Evolutionary conservation across 1,140 invertebrate species (phyloP), one percentile per base, ranked within the genome.

Genomic region (Spodoptera frugiperda): DNA sequence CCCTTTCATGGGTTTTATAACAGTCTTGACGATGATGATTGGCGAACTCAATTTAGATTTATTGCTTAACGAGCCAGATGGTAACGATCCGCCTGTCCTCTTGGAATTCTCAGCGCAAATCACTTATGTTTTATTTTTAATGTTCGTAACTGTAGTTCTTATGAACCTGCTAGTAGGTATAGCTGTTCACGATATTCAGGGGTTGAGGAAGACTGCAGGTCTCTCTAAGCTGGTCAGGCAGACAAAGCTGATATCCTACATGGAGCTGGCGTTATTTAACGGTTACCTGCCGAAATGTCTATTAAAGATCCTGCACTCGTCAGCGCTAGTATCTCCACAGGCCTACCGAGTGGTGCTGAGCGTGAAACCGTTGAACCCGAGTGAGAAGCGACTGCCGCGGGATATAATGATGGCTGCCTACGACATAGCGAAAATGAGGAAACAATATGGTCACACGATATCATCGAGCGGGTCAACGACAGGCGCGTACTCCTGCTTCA

Each of bases 21-120:
- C 97, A 5, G 97, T 98, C 0, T 88, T 98, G 51, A 97, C 97
- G 0, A 98, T 98, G 97, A 98, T 98, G 97, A 98, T 97, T 2
- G 97, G 98, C 0, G 98, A 98, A 79, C 80, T 96, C 10, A 96
- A 96, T 82, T 95, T 96, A 72, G 95, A 96, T 78, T 95, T 95
- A 44, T 84, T 96, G 3, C 95, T 96, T n/a, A 95, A 95, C 67
- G 95, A 95, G 73, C 91, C 95, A 5, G 92, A 87, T 21, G 77
- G 86, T 10, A 90, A 93, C 21, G 91, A 92, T 59, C 89, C 91
- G 4, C 89, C 88, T 11, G 77, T 94, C 15, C 85, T 91, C 51
- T 90, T 93, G 49, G 95, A 95, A 9, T 89, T 95, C 3, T 96
- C 95, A 46, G 95, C 96, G 0, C 96, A 96, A 81, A 91, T 96